Evolutionary conservation across 2,888 invertebrate species (phyloP), one percentile per base, ranked within the genome.

Genomic region (Chironomus tentans): DNA sequence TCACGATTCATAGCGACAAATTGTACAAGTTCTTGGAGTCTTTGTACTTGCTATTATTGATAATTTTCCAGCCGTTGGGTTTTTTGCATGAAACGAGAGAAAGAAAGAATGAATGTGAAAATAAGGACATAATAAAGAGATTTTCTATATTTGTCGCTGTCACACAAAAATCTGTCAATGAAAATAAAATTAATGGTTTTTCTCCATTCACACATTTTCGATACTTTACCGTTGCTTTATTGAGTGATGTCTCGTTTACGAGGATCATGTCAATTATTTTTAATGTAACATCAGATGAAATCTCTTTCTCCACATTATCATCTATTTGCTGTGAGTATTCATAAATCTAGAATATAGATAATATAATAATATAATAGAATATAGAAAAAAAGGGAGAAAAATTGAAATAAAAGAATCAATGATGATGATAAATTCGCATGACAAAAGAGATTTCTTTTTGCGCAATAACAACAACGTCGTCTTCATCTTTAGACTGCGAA

Each of bases 231-330:
- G 90, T 88, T 83, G 90, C 89, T 83, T 89, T 90, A 77, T 92
- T 87, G 79, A 93, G 87, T 12, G 92, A 89, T 79, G 89, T 86
- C 47, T 88, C 87, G 79, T 87, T 88, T 80, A 87, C 87, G 78
- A 92, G 83, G 70, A 93, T 85, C 79, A 87, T 86, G 81, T 90
- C 89, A 61, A 90, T 85, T 78, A 92, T 89, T 77, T 87, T 85
- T 80, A 87, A 85, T 78, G 88, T 84, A 68, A 86, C 84, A 79
- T 86, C 85, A 50, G 87, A 86, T 12, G 88, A 85, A 80, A 86
- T 84, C 79, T 85, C 82, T 78, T 87, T 82, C 80, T 87, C 88
- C 50, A 83, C 79, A 78, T 82, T 82, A 77, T 81, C 82, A 77
- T 84, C 83, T 79, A 82, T 84, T 79, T 82, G 78, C 78, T 83